Conservation (phyloP, 2,888 invertebrate genomes). For the Beris chalybata region DNA sequence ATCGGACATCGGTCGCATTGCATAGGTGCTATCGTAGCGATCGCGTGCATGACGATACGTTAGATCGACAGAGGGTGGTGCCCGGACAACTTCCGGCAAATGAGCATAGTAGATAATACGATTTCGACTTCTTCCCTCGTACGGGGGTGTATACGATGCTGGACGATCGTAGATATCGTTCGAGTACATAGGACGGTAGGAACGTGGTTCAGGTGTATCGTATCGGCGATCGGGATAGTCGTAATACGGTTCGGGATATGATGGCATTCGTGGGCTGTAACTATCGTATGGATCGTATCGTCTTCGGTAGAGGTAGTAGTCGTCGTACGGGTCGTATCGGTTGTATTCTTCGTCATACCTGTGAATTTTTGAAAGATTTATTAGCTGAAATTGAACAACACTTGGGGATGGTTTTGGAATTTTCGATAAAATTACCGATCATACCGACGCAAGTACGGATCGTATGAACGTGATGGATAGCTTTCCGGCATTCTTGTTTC, state of each 20-base stretch:
- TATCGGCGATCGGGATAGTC: constrained; percentile 54
- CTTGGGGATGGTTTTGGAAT: constrained; percentile 12
- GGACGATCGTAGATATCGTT: constrained; percentile 53
- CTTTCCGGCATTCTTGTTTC: constrained; percentile 43
- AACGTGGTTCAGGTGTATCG: constrained; percentile 51
- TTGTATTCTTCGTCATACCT: constrained; percentile 42
- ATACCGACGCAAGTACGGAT: constrained; percentile 53
- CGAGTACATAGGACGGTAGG: constrained; percentile 47
- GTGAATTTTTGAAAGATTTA: not conserved
- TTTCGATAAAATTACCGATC: constrained; percentile 48
- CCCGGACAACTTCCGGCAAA: constrained; percentile 68
- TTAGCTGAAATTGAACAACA: not conserved
- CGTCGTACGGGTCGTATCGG: constrained; percentile 52
- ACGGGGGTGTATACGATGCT: constrained; percentile 18
- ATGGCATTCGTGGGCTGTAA: constrained; percentile 52
- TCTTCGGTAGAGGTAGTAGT: constrained; percentile 52
- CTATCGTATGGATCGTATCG: constrained; percentile 52
- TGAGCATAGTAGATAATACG: constrained; percentile 73
- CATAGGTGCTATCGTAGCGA: constrained; percentile 45
- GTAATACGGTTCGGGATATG: constrained; percentile 52
- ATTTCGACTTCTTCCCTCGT: constrained; percentile 42
- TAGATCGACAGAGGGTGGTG: constrained; percentile 62
- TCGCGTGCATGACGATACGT: constrained; percentile 59
- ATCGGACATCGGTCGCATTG: constrained; percentile 36
- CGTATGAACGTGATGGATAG: constrained; percentile 53